Conservation (phyloP, 2,797 vertebrate genomes). For the Danio choprae region DNA sequence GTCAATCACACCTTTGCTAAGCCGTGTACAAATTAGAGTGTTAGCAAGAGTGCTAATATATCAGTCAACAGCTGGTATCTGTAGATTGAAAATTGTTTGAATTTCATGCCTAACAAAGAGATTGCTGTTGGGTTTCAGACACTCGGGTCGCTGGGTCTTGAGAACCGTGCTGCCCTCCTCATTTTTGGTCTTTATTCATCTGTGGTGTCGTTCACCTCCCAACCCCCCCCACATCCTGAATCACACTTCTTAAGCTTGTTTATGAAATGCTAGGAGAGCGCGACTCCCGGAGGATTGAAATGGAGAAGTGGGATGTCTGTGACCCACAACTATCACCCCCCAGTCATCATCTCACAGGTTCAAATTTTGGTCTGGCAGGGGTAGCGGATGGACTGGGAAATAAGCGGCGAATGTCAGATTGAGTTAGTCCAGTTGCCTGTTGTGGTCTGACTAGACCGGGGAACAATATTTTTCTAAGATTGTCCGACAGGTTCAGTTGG, state of each 20-base stretch:
- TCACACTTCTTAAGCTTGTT: constrained; percentile 75
- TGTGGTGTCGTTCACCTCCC: constrained; percentile 53
- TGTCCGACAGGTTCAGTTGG: constrained; percentile 68
- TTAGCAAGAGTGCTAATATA: constrained; percentile 24
- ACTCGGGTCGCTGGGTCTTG: constrained; percentile 43
- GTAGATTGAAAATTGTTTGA: constrained; percentile 31
- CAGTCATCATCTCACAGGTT: constrained; percentile 57
- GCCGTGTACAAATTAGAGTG: constrained; percentile 27
- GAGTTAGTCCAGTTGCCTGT: constrained; percentile 78
- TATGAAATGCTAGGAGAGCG: constrained; percentile 77
- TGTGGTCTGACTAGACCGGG: constrained; percentile 77
- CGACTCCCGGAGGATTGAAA: constrained; percentile 75
- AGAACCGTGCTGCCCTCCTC: constrained; percentile 37
- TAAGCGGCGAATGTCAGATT: constrained; percentile 73
- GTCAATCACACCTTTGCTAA: constrained; percentile 35
- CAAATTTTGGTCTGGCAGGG: constrained; percentile 64
- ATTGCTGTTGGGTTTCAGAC: constrained; percentile 6
- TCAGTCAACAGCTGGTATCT: constrained; percentile 20
- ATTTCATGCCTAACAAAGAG: constrained; percentile 25
- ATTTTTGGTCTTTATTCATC: constrained; percentile 68
- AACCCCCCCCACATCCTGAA: constrained; percentile 71
- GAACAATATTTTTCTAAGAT: constrained; percentile 84
- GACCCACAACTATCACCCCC: constrained; percentile 52
- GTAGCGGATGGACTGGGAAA: constrained; percentile 42
- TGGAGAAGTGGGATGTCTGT: constrained; percentile 71